A percentile compares a stretch with the other conserved stretches of the same genome.
phyloP scores from a whole-genome alignment of 2,888 invertebrate genomes.

The Phragmatobia fuliginosa region DNA sequence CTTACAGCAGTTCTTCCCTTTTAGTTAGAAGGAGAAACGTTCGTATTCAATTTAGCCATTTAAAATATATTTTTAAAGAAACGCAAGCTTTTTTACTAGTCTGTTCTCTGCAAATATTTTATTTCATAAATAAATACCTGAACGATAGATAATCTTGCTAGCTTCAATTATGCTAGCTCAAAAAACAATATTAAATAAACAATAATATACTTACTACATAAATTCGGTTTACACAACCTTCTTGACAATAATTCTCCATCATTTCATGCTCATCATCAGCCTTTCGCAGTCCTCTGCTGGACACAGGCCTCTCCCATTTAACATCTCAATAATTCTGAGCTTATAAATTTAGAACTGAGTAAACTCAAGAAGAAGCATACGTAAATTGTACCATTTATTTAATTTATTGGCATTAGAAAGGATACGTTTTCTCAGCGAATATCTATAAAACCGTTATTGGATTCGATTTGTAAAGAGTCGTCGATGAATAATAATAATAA shows the following conservation, averaged over 20 bases:
- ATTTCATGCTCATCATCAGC: no score
- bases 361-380: slow-evolving; percentile 20
- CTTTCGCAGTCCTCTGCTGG: no score
- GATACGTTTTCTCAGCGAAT: slow-evolving; percentile 20
- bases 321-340: no score
- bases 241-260: background rate
- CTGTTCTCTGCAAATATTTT: slow-evolving; percentile 15
- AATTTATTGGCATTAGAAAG: slow-evolving; percentile 21
- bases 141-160: slow-evolving; percentile 8
- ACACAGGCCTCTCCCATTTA: no score
- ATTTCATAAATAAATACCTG: slow-evolving; percentile 8
- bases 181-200: background rate
- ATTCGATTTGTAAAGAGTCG: slow-evolving; percentile 37
- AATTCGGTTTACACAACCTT: background rate
- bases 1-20: no score
- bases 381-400: slow-evolving; percentile 24
- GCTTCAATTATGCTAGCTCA: slow-evolving; percentile 9
- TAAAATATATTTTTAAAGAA: no score
- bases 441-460: slow-evolving; percentile 26
- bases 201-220: background rate
- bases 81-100: background rate
- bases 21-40: no score
- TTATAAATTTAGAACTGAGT: background rate
- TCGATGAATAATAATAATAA: no score
- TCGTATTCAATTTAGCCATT: no score